phyloP scores from a whole-genome alignment of 2,888 invertebrate genomes.

The Fragum fragum region DNA sequence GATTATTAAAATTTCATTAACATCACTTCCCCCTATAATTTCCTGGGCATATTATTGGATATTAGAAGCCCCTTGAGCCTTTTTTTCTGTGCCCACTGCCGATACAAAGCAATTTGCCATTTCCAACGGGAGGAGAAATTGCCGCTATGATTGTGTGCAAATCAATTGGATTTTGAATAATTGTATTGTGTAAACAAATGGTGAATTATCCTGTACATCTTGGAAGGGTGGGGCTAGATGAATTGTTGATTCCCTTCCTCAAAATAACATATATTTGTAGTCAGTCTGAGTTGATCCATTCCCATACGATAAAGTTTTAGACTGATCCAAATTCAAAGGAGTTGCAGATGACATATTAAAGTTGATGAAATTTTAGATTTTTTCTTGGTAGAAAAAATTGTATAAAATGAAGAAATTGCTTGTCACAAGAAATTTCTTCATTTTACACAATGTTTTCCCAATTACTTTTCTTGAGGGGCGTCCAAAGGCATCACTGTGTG shows the following conservation, averaged over 20 bases:
- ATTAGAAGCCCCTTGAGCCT: constrained; percentile 46
- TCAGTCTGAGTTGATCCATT: too few species aligned
- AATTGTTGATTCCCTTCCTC: not conserved
- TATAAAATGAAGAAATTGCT: too few species aligned
- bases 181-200: constrained; percentile 70
- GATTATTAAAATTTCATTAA: constrained; percentile 80
- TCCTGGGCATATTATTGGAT: constrained; percentile 67
- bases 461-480: too few species aligned
- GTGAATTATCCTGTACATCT: not conserved
- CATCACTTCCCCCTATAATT: constrained; percentile 71
- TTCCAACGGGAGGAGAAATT: not conserved
- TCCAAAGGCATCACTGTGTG: too few species aligned
- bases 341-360: too few species aligned
- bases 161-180: constrained; percentile 69
- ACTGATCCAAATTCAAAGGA: too few species aligned
- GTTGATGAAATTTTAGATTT: too few species aligned
- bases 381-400: too few species aligned
- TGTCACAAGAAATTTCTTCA: too few species aligned
- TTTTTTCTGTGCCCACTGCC: constrained; percentile 50
- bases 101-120: constrained; percentile 65
- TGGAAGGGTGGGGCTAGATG: not conserved
- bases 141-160: constrained; percentile 8
- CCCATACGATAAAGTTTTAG: too few species aligned
- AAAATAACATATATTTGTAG: too few species aligned
- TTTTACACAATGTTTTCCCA: too few species aligned